A percentile compares a stretch with the other conserved stretches of the same genome.
Conservation (phyloP, 2,113 vertebrate genomes). For the Agapornis roseicollis region DNA sequence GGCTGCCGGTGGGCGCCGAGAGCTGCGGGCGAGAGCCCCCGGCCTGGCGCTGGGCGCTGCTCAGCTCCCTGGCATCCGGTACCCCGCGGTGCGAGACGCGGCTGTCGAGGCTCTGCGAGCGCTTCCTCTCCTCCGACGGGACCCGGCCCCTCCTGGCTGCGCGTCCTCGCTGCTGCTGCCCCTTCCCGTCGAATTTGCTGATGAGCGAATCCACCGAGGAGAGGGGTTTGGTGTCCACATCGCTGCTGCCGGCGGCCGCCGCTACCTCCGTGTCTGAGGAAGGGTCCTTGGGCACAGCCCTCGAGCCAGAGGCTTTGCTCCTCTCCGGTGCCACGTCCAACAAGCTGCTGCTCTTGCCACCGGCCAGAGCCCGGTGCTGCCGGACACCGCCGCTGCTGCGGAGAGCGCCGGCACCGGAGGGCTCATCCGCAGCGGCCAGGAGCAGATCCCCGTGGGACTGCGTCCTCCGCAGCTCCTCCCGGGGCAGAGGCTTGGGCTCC, state of each 20-base stretch:
- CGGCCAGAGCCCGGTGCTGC: conserved; percentile 54
- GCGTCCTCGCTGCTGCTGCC: conserved; percentile 54
- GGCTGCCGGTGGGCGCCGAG: neutral
- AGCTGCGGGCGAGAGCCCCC: rapidly evolving
- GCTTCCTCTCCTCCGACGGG: conserved; percentile 72
- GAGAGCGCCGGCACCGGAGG: neutral
- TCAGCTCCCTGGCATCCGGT: neutral
- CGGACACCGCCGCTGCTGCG: conserved; percentile 37
- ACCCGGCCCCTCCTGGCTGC: conserved; percentile 56
- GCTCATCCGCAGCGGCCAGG: neutral
- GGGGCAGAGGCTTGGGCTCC: neutral
- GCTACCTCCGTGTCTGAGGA: neutral
- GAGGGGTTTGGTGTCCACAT: conserved; percentile 84
- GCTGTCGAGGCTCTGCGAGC: conserved; percentile 75
- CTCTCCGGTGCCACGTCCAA: conserved; percentile 24
- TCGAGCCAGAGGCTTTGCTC: neutral
- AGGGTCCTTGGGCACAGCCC: neutral
- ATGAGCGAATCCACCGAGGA: conserved; percentile 79
- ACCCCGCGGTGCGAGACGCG: neutral
- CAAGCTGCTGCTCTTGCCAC: conserved; percentile 22
- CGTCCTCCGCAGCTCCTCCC: conserved; percentile 76
- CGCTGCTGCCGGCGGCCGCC: neutral
- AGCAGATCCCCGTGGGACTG: conserved; percentile 87
- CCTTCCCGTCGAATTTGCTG: conserved; percentile 75
- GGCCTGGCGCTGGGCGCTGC: neutral